These are phyloP conservation scores for Diadumene lineata DNA, from an alignment of 92 coral and sea anemone species.

Conservation along the genomic window DNA sequence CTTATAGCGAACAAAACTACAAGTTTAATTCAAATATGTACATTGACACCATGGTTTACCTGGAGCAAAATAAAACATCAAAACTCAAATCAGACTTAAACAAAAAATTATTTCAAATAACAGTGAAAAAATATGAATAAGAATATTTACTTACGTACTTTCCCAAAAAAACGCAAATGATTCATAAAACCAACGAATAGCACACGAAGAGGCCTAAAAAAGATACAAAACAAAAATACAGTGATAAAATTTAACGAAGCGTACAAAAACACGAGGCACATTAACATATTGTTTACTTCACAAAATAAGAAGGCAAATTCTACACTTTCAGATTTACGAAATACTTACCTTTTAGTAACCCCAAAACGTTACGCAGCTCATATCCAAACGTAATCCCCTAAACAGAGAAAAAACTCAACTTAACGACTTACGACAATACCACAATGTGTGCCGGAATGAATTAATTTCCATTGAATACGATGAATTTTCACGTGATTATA, in stretches of 20 bases:
- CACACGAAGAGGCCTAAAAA: slow-evolving; percentile 17
- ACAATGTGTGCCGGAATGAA: slow-evolving; percentile 4
- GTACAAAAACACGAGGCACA: slow-evolving; percentile 8
- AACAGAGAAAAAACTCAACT: slow-evolving; percentile 5
- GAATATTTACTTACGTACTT: slow-evolving; percentile 38
- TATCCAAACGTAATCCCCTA: neutral
- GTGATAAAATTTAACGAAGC: neutral
- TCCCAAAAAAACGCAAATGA: slow-evolving; percentile 3
- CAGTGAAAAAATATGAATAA: neutral
- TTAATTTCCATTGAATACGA: slow-evolving; percentile 6
- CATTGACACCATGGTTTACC: neutral
- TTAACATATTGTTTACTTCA: slow-evolving; percentile 1
- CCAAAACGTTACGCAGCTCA: neutral
- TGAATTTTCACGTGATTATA: slow-evolving; percentile 8
- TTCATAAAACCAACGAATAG: slow-evolving; percentile 22
- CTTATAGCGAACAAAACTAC: neutral
- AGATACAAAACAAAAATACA: slow-evolving; percentile 6
- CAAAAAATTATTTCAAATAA: neutral
- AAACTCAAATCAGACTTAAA: neutral
- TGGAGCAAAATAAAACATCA: neutral
- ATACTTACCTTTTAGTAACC: slow-evolving; percentile 23
- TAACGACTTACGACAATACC: neutral
- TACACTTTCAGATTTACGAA: neutral
- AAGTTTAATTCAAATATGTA: neutral
- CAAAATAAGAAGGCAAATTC: neutral